Percentiles rank a stretch among this genome's conserved stretches.
phyloP scores from a whole-genome alignment of 2,888 invertebrate species.

The Amblyjoppa fuscipennis region DNA sequence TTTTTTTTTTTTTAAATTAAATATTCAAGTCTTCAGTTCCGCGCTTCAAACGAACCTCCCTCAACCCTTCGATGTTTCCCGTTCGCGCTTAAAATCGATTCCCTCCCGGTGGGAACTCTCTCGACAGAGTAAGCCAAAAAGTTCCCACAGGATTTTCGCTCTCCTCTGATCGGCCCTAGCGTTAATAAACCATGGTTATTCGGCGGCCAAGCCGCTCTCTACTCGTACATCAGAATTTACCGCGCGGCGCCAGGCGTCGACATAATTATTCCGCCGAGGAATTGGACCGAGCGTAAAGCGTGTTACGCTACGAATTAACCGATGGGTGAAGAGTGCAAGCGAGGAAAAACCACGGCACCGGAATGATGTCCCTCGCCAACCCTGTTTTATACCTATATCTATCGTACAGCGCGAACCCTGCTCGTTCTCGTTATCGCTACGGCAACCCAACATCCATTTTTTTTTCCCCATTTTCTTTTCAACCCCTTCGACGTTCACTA shows the following conservation, averaged over 20 bases:
- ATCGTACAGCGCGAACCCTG: slow-evolving; percentile 1
- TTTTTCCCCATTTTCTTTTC: not conserved
- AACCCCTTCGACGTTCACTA: not conserved
- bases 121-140: not conserved
- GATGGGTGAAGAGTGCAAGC: slow-evolving; percentile 22
- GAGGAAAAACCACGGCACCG: slow-evolving; percentile 47
- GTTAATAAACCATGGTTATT: not conserved
- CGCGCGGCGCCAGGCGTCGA: slow-evolving; percentile 12
- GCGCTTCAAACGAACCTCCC: too few relatives aligned
- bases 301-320: slow-evolving; percentile 39
- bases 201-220: not conserved
- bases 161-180: not conserved
- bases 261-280: slow-evolving; percentile 41
- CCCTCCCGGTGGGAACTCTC: not conserved
- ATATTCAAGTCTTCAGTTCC: too few relatives aligned
- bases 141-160: not conserved
- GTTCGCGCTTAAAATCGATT: not conserved
- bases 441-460: slow-evolving; percentile 10
- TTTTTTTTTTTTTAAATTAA: too few relatives aligned
- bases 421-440: slow-evolving; percentile 17
- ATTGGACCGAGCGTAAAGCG: slow-evolving; percentile 57
- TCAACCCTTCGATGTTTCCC: not conserved
- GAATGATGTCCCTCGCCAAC: slow-evolving; percentile 40
- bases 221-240: not conserved
- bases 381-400: not conserved